Percentiles rank a stretch among this genome's conserved stretches.
These are phyloP conservation scores for Drosophila limbata DNA, from an alignment of 2,888 invertebrate species.

Conservation along the genomic window DNA sequence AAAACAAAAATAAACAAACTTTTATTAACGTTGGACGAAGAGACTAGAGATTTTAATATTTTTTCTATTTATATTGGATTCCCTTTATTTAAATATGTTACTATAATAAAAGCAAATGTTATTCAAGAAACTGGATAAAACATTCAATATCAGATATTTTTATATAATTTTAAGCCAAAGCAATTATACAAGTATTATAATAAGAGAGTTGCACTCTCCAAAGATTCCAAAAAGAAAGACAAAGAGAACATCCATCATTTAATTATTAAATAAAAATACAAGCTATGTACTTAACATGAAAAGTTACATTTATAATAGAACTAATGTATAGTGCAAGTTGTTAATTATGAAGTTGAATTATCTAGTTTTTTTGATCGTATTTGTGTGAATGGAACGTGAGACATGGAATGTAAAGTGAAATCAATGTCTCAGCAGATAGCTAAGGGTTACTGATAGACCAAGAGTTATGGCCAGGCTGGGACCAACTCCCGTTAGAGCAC, in stretches of 20 bases:
- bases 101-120: no score
- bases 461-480: constrained; percentile 39
- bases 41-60: no score
- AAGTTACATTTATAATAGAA: constrained; percentile 13
- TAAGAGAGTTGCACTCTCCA: no score
- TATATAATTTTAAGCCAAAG: no score
- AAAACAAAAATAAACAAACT: neutral
- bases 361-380: neutral
- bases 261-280: constrained; percentile 48
- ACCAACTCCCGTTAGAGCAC: constrained; percentile 32
- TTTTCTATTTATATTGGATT: no score
- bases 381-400: constrained; percentile 4
- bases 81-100: no score
- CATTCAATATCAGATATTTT: no score
- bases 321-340: constrained; percentile 40
- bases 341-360: constrained; percentile 11
- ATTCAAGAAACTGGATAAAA: no score
- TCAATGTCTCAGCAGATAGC: constrained; percentile 57
- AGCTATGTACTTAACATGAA: constrained; percentile 27
- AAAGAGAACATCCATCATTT: neutral
- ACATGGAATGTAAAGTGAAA: constrained; percentile 1
- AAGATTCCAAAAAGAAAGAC: neutral
- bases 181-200: no score
- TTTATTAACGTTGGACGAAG: neutral
- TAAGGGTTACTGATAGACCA: constrained; percentile 30